Evolutionary conservation across 2,113 vertebrate genomes (phyloP).

Genomic region (Polyodon spathula): DNA sequence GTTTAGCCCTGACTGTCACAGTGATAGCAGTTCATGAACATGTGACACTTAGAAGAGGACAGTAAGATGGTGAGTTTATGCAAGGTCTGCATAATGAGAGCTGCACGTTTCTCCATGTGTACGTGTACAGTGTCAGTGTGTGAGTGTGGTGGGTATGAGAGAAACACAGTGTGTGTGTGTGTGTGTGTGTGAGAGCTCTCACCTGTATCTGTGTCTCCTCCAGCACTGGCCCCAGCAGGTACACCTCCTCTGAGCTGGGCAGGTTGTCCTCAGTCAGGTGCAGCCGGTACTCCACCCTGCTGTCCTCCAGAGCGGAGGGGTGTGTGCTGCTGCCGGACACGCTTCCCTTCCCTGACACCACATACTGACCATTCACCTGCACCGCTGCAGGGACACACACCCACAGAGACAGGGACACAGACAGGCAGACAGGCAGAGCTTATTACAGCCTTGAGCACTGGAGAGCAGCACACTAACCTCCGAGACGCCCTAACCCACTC

Average conservation of each 20-base stretch:
- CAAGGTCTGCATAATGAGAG: too few species aligned
- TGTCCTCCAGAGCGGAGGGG: slow-evolving; percentile 76
- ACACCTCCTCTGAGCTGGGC: slow-evolving; percentile 71
- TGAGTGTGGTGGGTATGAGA: neutral
- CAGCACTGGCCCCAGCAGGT: slow-evolving; percentile 57
- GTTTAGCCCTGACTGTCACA: too few species aligned
- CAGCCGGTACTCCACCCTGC: slow-evolving; percentile 59
- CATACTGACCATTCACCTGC: slow-evolving; percentile 52
- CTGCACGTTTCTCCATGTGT: too few species aligned
- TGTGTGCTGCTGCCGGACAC: slow-evolving; percentile 62
- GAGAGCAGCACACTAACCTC: neutral
- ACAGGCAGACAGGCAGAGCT: neutral
- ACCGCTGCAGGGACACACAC: slow-evolving; percentile 55
- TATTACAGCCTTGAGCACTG: neutral
- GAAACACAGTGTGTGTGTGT: neutral
- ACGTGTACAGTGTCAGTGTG: too few species aligned
- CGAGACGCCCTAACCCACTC: too few species aligned
- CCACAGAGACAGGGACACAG: neutral
- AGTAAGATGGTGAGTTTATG: too few species aligned
- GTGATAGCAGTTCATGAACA: too few species aligned
- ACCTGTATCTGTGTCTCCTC: slow-evolving; percentile 77
- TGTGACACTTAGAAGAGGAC: too few species aligned
- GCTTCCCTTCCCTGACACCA: slow-evolving; percentile 63
- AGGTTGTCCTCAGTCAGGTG: slow-evolving; percentile 66
- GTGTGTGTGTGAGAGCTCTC: neutral